A percentile compares a stretch with the other conserved stretches of the same genome.
Conservation (phyloP, 2,797 vertebrate species). For the Neosalanx taihuensis region DNA sequence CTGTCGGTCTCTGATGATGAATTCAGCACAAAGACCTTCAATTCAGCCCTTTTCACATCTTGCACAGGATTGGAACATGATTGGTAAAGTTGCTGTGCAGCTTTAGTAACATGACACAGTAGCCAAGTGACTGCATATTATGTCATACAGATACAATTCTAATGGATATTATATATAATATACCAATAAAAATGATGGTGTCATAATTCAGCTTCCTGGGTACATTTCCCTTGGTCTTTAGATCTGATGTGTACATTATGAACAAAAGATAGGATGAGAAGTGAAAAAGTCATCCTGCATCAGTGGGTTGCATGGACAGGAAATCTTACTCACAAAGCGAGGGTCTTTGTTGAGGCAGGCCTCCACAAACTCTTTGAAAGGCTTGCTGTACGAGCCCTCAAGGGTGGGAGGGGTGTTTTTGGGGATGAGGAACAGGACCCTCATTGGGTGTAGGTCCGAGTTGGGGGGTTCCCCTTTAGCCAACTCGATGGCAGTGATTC, state of each 20-base stretch:
- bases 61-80: no score
- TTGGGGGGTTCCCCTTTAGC: constrained; percentile 98
- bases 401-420: constrained; percentile 97
- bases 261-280: background rate
- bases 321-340: constrained; percentile 83
- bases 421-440: constrained; percentile 96
- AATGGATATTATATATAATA: no score
- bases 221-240: background rate
- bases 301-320: background rate
- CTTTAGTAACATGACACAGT: no score
- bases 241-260: background rate
- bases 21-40: constrained; percentile 2
- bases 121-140: no score
- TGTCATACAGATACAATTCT: no score
- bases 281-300: background rate
- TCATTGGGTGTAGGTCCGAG: constrained; percentile 97
- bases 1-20: constrained; percentile 85
- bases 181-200: no score
- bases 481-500: constrained; percentile 97
- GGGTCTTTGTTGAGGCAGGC: constrained; percentile 99
- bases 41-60: constrained; percentile 1
- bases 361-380: constrained; percentile 98
- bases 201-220: background rate
- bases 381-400: constrained; percentile 95
- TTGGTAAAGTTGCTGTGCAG: no score